Percentiles rank a stretch among this genome's conserved stretches.
phyloP scores from a whole-genome alignment of 2,113 vertebrate genomes.

The Poeciliopsis retropinna region DNA sequence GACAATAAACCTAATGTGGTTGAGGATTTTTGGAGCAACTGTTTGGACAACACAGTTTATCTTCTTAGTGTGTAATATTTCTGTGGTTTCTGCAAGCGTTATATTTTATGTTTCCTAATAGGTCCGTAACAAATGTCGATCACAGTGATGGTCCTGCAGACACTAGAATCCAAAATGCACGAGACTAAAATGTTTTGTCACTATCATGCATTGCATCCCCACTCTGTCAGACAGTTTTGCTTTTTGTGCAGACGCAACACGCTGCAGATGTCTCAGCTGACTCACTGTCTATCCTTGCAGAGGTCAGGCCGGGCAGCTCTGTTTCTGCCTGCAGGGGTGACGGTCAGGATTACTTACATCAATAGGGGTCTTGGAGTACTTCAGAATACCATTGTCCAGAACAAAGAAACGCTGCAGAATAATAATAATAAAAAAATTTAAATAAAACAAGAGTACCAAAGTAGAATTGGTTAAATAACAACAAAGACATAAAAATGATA shows the following conservation, averaged over 20 bases:
- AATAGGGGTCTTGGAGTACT: slow-evolving; percentile 97
- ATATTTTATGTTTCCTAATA: too few species aligned
- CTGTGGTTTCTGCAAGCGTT: too few species aligned
- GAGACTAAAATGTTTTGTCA: neutral
- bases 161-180: neutral
- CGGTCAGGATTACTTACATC: slow-evolving; percentile 90
- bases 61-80: too few species aligned
- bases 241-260: slow-evolving; percentile 32
- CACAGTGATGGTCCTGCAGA: too few species aligned
- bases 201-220: neutral
- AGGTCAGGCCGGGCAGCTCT: slow-evolving; percentile 37
- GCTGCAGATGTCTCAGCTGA: slow-evolving; percentile 65
- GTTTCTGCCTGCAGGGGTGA: slow-evolving; percentile 39
- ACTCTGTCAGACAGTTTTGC: slow-evolving; percentile 10
- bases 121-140: too few species aligned
- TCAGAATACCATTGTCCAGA: slow-evolving; percentile 98
- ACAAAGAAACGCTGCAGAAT: slow-evolving; percentile 93
- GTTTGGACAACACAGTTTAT: too few species aligned
- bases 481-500: neutral
- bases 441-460: slow-evolving; percentile 25
- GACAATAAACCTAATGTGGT: too few species aligned
- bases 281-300: slow-evolving; percentile 43
- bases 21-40: too few species aligned
- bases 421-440: neutral
- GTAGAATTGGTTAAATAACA: slow-evolving; percentile 29